phyloP scores from a whole-genome alignment of 2,797 vertebrate genomes.

The Esox masquinongy region DNA sequence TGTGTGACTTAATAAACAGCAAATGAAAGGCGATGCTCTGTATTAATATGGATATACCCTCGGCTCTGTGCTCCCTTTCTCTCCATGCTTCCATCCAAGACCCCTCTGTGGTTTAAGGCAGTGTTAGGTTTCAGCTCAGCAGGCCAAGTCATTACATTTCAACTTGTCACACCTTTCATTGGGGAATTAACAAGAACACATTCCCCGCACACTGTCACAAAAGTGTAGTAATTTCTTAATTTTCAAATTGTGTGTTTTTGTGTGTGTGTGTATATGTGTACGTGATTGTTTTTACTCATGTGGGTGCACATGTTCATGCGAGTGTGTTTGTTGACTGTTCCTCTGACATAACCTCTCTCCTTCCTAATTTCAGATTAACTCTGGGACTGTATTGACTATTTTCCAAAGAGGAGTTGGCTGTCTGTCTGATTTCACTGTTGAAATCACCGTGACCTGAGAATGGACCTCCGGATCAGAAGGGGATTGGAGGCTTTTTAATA shows the following conservation, averaged over 20 bases:
- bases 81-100: constrained; percentile 75
- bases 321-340: constrained; percentile 43
- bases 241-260: constrained; percentile 20
- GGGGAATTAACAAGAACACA: constrained; percentile 67
- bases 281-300: background rate
- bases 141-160: constrained; percentile 81
- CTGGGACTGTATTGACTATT: constrained; percentile 26
- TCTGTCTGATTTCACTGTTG: constrained; percentile 52
- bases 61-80: constrained; percentile 76
- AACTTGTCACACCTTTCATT: constrained; percentile 73
- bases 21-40: constrained; percentile 66
- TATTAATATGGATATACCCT: constrained; percentile 76
- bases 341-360: constrained; percentile 35
- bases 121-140: constrained; percentile 78
- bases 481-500: background rate
- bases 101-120: constrained; percentile 74
- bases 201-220: constrained; percentile 54
- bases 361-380: constrained; percentile 50
- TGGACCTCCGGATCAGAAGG: constrained; percentile 25
- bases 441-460: constrained; percentile 45
- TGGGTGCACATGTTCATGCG: background rate
- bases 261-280: background rate
- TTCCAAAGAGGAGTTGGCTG: constrained; percentile 33
- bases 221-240: constrained; percentile 53
- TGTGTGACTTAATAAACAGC: constrained; percentile 70